phyloP scores from a whole-genome alignment of 2,113 vertebrate genomes.

The Phylloscopus trochiloides region DNA sequence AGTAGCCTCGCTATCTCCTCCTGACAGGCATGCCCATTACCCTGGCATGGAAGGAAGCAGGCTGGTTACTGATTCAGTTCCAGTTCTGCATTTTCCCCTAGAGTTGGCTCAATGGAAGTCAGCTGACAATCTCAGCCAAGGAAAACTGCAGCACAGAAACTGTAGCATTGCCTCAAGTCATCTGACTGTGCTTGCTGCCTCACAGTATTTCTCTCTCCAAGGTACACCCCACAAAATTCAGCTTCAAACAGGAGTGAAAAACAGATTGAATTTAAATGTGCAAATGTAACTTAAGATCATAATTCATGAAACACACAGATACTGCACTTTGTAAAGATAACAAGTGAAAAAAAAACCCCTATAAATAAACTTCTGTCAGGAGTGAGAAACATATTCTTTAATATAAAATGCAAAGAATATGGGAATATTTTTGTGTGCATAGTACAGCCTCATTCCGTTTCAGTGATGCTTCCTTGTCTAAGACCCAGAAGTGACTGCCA shows the following conservation, averaged over 20 bases:
- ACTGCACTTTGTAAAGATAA: neutral
- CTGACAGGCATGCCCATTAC: neutral
- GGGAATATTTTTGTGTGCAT: neutral
- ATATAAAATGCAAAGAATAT: neutral
- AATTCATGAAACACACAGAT: neutral
- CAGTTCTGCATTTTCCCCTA: neutral
- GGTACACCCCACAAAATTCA: neutral
- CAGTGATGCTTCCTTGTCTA: neutral
- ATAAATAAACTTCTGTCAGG: neutral
- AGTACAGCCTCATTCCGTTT: neutral
- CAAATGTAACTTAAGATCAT: neutral
- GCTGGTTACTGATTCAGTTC: constrained; percentile 3
- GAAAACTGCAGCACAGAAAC: neutral
- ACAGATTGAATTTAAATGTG: neutral
- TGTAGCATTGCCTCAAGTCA: neutral
- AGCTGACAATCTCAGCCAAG: neutral
- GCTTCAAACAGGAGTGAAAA: neutral
- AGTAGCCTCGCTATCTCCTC: neutral
- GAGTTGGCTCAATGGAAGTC: neutral
- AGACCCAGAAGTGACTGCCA: neutral
- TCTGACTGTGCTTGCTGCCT: neutral
- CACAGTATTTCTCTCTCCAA: neutral
- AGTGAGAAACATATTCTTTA: neutral
- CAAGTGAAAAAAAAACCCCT: neutral
- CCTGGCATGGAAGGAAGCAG: neutral